phyloP scores from a whole-genome alignment of 2,113 vertebrate species.

The Vulpes ferrilata region DNA sequence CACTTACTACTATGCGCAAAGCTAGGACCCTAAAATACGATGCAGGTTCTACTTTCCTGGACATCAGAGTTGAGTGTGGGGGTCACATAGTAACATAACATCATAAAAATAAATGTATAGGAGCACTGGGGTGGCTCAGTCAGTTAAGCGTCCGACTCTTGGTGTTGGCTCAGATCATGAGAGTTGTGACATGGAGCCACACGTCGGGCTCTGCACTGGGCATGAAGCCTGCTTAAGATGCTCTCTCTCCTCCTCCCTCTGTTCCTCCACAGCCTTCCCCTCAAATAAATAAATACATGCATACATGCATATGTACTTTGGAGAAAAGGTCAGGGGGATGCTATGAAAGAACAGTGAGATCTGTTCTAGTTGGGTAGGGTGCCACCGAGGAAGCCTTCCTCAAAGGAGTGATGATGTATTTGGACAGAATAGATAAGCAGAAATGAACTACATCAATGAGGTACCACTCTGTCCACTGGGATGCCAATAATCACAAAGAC shows the following conservation, averaged over 20 bases:
- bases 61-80: not conserved
- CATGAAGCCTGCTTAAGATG: not conserved
- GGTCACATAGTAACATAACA: not conserved
- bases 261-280: not conserved
- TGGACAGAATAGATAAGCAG: not conserved
- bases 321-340: not conserved
- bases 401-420: not conserved
- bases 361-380: not conserved
- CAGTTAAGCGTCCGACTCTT: not conserved
- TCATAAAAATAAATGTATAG: not conserved
- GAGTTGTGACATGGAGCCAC: not conserved
- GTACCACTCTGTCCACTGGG: not conserved
- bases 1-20: not conserved
- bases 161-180: not conserved
- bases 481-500: not conserved
- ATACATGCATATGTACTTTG: no score
- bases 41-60: no score
- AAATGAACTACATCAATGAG: not conserved
- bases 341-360: not conserved
- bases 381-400: not conserved
- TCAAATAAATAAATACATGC: not conserved
- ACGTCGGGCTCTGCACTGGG: not conserved
- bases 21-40: not conserved
- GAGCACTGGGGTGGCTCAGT: not conserved
- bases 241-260: not conserved